These are phyloP conservation scores for Philereme vetulata DNA, from an alignment of 2,888 invertebrate genomes.

Conservation along the genomic window DNA sequence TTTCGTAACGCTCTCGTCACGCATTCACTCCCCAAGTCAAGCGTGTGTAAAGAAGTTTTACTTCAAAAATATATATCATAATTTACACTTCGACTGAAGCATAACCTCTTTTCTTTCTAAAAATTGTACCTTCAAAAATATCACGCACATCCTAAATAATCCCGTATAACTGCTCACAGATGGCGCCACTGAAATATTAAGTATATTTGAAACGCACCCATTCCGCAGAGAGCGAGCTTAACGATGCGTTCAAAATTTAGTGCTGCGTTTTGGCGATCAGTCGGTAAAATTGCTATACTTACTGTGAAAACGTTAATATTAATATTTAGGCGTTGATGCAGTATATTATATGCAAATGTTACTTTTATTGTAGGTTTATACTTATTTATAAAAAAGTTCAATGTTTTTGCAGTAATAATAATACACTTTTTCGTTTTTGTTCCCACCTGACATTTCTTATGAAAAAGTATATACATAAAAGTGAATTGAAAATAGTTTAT, in stretches of 20 bases:
- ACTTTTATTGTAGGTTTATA: constrained; percentile 10
- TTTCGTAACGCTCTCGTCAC: too few relatives aligned
- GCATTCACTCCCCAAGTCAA: too few relatives aligned
- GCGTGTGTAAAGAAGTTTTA: too few relatives aligned
- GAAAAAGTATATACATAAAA: too few relatives aligned
- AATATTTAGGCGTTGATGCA: constrained; percentile 17
- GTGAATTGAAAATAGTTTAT: too few relatives aligned
- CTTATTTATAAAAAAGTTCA: too few relatives aligned
- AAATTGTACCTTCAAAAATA: constrained; percentile 9
- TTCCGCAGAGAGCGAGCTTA: constrained; percentile 47
- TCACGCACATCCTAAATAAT: constrained; percentile 22
- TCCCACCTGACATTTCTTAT: too few relatives aligned
- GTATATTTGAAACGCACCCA: constrained; percentile 50
- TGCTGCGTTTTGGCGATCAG: constrained; percentile 50
- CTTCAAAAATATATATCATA: too few relatives aligned
- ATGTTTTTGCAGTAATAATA: too few relatives aligned
- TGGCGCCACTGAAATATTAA: constrained; percentile 75
- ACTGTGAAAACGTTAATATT: constrained; percentile 26
- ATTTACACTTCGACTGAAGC: not conserved
- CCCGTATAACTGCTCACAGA: constrained; percentile 51
- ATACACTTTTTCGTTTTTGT: too few relatives aligned
- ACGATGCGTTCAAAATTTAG: constrained; percentile 74
- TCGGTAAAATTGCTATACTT: constrained; percentile 35
- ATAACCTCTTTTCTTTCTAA: not conserved
- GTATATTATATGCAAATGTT: constrained; percentile 25